These are phyloP conservation scores for Vulpes ferrilata DNA, from an alignment of 2,113 vertebrate genomes.

Conservation along the genomic window DNA sequence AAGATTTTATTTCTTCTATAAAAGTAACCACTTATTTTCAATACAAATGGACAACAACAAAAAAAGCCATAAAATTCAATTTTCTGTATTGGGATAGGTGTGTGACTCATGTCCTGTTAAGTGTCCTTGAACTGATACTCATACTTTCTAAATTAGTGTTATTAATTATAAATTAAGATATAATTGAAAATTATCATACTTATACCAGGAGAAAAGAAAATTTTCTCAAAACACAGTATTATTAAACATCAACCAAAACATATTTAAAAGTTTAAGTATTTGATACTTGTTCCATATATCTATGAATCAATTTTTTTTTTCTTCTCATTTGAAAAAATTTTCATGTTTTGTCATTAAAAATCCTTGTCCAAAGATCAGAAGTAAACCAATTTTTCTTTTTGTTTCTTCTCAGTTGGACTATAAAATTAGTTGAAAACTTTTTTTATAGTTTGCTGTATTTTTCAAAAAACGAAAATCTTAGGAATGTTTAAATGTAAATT, in stretches of 20 bases:
- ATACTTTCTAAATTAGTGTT: not conserved
- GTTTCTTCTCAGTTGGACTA: not conserved
- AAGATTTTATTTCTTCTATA: not conserved
- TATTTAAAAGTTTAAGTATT: not conserved
- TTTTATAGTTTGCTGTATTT: not conserved
- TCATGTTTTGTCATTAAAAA: not conserved
- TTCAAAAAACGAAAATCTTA: not conserved
- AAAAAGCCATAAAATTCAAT: not conserved
- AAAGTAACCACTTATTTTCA: not conserved
- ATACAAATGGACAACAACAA: not conserved
- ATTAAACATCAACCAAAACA: not conserved
- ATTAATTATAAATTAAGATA: not conserved
- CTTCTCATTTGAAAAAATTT: not conserved
- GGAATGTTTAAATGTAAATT: not conserved
- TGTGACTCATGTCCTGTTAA: not conserved
- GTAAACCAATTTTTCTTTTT: not conserved
- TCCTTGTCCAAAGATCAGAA: not conserved
- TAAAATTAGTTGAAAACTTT: not conserved
- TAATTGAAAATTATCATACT: not conserved
- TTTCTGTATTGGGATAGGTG: not conserved
- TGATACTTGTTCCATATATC: not conserved
- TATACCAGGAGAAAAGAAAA: not conserved
- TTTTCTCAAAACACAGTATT: not conserved
- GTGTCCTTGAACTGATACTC: not conserved
- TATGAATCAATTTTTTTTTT: constrained; percentile 8